These are phyloP conservation scores for Sialis fuliginosa DNA, from an alignment of 2,888 invertebrate genomes.

Conservation along the genomic window DNA sequence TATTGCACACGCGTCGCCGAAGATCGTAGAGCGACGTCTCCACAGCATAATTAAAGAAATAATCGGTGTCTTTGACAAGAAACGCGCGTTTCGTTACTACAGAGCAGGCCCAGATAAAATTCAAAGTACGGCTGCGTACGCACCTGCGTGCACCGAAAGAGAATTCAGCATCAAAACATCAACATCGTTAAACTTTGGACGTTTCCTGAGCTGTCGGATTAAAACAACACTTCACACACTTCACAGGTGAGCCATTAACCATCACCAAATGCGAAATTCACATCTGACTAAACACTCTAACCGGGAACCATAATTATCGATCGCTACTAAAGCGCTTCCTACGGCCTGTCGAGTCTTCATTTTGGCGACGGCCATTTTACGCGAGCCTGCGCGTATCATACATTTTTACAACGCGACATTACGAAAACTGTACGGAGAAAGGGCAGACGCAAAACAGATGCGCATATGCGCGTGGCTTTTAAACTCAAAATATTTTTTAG, in stretches of 20 bases:
- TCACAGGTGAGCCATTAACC: not conserved
- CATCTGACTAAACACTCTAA: constrained; percentile 20
- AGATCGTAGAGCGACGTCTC: constrained; percentile 3
- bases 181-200: not conserved
- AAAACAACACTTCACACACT: not conserved
- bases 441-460: not conserved
- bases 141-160: constrained; percentile 64
- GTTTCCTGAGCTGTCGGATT: not conserved
- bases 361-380: constrained; percentile 20
- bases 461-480: not conserved
- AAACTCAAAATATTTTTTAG: no score
- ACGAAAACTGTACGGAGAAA: not conserved
- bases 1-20: constrained; percentile 2
- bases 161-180: constrained; percentile 16
- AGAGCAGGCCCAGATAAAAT: constrained; percentile 81
- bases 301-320: constrained; percentile 31
- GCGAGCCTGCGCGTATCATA: constrained; percentile 25
- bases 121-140: constrained; percentile 88
- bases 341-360: not conserved
- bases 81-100: constrained; percentile 24
- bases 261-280: no score
- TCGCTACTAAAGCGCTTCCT: not conserved
- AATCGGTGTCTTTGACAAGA: constrained; percentile 11
- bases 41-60: constrained; percentile 5
- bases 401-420: constrained; percentile 4